phyloP scores from a whole-genome alignment of 2,888 invertebrate genomes.

The Agrenia bidenticulata region DNA sequence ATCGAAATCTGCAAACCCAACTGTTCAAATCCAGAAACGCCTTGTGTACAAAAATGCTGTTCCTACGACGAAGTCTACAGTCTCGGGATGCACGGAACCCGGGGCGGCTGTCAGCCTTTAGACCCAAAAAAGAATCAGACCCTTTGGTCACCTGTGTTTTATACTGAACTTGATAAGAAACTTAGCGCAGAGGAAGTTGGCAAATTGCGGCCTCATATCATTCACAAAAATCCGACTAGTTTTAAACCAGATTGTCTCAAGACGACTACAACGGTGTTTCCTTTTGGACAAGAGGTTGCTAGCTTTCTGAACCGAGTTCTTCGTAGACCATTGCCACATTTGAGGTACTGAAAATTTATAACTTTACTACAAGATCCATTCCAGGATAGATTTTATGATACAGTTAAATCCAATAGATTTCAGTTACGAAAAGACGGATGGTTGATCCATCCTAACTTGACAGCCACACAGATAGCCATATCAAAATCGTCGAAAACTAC shows the following conservation, averaged over 20 bases:
- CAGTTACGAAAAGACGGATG: constrained; percentile 38
- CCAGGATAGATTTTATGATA: no score
- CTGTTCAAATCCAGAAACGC: constrained; percentile 35
- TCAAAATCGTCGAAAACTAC: constrained; percentile 22
- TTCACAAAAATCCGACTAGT: constrained; percentile 34
- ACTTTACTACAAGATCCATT: no score
- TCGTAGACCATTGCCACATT: constrained; percentile 24
- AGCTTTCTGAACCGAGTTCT: constrained; percentile 29
- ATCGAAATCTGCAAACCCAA: constrained; percentile 35
- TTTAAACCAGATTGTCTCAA: constrained; percentile 30
- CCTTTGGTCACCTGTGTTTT: constrained; percentile 32
- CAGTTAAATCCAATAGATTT: no score
- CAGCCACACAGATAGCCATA: constrained; percentile 31
- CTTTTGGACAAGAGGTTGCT: constrained; percentile 33
- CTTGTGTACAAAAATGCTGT: constrained; percentile 42
- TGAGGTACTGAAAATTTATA: no score
- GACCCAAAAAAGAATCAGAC: constrained; percentile 27
- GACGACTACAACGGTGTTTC: constrained; percentile 35
- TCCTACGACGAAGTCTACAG: constrained; percentile 38
- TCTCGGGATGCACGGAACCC: constrained; percentile 35
- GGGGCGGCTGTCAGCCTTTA: constrained; percentile 34
- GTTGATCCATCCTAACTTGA: constrained; percentile 31
- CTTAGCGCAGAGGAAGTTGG: constrained; percentile 16
- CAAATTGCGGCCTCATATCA: constrained; percentile 32
- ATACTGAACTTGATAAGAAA: constrained; percentile 19